phyloP scores from a whole-genome alignment of 2,797 vertebrate genomes.

The Cirrhinus molitorella region DNA sequence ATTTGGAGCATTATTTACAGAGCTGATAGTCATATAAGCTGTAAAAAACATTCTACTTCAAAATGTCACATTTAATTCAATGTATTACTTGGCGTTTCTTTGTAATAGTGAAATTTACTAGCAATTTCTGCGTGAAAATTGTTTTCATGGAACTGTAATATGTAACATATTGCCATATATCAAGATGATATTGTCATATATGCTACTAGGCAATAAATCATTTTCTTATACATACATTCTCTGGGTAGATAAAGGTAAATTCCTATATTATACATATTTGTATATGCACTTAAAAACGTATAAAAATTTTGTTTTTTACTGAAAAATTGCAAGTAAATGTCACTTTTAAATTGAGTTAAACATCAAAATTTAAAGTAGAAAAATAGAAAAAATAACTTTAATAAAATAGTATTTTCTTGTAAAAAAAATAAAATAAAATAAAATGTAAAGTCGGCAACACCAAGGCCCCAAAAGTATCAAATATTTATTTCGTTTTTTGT shows the following conservation, averaged over 20 bases:
- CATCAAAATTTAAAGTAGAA: not conserved
- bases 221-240: not conserved
- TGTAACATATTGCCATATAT: not conserved
- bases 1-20: not conserved
- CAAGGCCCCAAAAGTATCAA: too few relatives aligned
- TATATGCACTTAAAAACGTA: not conserved
- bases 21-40: not conserved
- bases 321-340: too few relatives aligned
- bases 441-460: too few relatives aligned
- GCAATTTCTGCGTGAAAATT: not conserved
- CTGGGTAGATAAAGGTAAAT: not conserved
- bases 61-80: not conserved
- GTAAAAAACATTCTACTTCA: not conserved
- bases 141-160: not conserved
- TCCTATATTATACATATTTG: not conserved
- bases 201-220: not conserved
- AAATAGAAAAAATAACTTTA: not conserved
- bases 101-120: not conserved
- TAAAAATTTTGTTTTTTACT: too few relatives aligned
- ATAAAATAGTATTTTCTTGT: not conserved
- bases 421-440: too few relatives aligned
- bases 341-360: not conserved
- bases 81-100: not conserved
- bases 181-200: not conserved
- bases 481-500: too few relatives aligned